Percentiles rank a stretch among this genome's conserved stretches.
Evolutionary conservation across 2,113 vertebrate species (phyloP).

Genomic region (Asarcornis scutulata): DNA sequence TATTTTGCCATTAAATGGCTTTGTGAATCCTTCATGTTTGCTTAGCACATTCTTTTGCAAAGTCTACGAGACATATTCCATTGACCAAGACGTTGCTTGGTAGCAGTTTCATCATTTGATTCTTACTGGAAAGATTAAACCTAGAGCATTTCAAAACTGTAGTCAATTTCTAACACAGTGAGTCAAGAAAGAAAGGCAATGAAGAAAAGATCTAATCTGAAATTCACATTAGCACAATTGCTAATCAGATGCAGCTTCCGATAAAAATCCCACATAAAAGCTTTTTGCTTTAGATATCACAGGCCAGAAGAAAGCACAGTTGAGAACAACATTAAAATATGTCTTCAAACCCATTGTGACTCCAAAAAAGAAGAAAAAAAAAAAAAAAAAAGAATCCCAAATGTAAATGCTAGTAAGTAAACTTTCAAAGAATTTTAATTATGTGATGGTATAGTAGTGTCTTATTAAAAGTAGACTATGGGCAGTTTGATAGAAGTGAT

Average conservation of each 20-base stretch:
- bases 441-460: background rate
- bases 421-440: slow-evolving; percentile 12
- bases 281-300: slow-evolving; percentile 4
- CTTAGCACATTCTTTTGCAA: slow-evolving; percentile 36
- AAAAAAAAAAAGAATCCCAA: background rate
- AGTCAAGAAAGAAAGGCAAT: slow-evolving; percentile 11
- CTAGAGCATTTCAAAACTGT: background rate
- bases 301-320: background rate
- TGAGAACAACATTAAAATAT: background rate
- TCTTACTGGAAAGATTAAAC: slow-evolving; percentile 34
- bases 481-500: background rate
- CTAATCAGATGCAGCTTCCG: slow-evolving; percentile 29
- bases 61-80: slow-evolving; percentile 16
- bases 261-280: slow-evolving; percentile 38
- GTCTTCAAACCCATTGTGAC: background rate
- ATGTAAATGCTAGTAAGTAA: background rate
- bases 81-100: background rate
- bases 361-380: background rate
- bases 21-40: background rate
- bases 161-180: background rate
- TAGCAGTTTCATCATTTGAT: slow-evolving; percentile 8
- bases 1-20: background rate
- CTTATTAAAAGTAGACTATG: background rate
- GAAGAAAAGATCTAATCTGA: slow-evolving; percentile 5
- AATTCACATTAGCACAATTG: background rate